A percentile compares a stretch with the other conserved stretches of the same genome.
Evolutionary conservation across 1,140 invertebrate genomes (phyloP).

Genomic region (Hycleus cichorii): DNA sequence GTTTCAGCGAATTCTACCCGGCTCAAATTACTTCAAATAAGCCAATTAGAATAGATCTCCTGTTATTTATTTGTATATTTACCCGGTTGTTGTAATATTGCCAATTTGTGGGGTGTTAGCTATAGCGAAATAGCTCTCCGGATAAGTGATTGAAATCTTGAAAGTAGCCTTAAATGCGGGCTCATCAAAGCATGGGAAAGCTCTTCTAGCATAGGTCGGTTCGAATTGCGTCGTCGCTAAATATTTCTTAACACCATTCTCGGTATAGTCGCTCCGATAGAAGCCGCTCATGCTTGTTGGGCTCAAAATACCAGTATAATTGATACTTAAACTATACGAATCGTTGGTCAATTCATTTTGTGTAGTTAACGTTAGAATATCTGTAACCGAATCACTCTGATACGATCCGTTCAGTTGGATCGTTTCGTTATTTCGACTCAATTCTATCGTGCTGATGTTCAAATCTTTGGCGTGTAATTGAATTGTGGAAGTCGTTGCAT

Average conservation of each 20-base stretch:
- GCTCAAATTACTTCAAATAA: background rate
- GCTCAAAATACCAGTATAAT: background rate
- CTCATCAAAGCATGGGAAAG: slow-evolving; percentile 88
- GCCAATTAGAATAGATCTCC: no score
- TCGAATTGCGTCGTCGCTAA: slow-evolving; percentile 74
- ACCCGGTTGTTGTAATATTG: background rate
- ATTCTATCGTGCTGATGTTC: background rate
- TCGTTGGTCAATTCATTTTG: background rate
- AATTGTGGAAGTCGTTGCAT: background rate
- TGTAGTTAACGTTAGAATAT: background rate
- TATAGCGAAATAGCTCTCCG: slow-evolving; percentile 46
- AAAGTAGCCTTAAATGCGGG: slow-evolving; percentile 74
- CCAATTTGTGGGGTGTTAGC: slow-evolving; percentile 42
- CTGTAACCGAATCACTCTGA: background rate
- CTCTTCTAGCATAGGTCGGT: slow-evolving; percentile 66
- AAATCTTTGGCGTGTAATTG: background rate
- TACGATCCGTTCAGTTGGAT: background rate
- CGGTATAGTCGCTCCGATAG: slow-evolving; percentile 22
- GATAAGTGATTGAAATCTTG: slow-evolving; percentile 54
- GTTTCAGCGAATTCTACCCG: background rate
- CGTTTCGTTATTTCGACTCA: background rate
- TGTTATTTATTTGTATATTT: background rate
- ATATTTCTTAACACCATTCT: slow-evolving; percentile 13
- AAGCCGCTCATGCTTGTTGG: slow-evolving; percentile 18
- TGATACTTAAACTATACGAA: background rate